Conservation (phyloP, 1,140 invertebrate genomes). For the Papilio machaon region DNA sequence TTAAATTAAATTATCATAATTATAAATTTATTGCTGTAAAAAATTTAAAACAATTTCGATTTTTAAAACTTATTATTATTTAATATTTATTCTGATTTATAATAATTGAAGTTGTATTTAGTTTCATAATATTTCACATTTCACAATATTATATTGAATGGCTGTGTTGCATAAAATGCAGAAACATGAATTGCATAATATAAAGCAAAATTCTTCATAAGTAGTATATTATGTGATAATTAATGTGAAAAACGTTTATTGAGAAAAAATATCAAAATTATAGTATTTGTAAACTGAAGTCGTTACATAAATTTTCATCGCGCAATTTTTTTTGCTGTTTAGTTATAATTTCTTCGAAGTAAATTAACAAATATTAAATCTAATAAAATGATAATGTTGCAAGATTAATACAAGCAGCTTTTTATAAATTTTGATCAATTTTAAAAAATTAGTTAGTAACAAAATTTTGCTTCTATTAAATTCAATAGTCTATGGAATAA, state of each 20-base stretch:
- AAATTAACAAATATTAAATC: too few relatives aligned
- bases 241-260: too few relatives aligned
- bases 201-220: background rate
- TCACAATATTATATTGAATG: background rate
- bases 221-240: background rate
- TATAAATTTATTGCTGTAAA: background rate
- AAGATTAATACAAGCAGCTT: background rate
- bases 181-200: background rate
- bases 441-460: background rate
- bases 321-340: too few relatives aligned
- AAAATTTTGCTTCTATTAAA: background rate
- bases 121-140: constrained; percentile 1
- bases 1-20: background rate
- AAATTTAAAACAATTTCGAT: background rate
- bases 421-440: background rate
- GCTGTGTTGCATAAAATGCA: background rate
- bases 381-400: background rate
- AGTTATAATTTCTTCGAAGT: too few relatives aligned
- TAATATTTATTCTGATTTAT: background rate
- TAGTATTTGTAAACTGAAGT: too few relatives aligned
- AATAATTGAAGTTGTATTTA: background rate
- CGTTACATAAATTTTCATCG: too few relatives aligned
- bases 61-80: background rate
- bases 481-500: background rate
- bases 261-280: too few relatives aligned